phyloP scores from a whole-genome alignment of 1,140 invertebrate genomes.

The Drosophila saltans region DNA sequence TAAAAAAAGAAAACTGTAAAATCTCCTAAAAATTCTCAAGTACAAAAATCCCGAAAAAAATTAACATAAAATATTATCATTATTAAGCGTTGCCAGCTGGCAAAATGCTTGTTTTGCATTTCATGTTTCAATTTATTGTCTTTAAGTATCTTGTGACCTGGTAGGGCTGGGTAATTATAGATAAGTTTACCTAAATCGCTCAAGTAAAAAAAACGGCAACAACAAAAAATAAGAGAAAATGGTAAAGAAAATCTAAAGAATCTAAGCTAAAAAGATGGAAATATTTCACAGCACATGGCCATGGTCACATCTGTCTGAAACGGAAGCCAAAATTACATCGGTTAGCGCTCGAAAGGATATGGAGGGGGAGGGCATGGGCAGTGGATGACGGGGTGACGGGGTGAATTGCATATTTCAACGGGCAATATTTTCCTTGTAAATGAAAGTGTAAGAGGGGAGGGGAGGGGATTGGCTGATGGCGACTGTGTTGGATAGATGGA shows the following conservation, averaged over 20 bases:
- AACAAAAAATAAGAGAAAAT: conserved; percentile 28
- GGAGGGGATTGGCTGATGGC: conserved; percentile 13
- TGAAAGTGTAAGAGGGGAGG: neutral
- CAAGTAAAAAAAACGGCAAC: too few species aligned
- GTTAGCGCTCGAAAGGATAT: neutral
- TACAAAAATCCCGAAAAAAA: neutral
- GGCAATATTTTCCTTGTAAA: conserved; percentile 37
- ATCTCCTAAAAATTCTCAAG: too few species aligned
- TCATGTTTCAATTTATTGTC: conserved; percentile 1
- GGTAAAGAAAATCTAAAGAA: conserved; percentile 25
- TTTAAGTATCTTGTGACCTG: conserved; percentile 5
- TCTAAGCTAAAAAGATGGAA: conserved; percentile 29
- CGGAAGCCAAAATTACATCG: conserved; percentile 56
- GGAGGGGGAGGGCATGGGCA: neutral
- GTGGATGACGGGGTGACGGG: conserved; percentile 27
- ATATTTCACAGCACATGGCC: conserved; percentile 71
- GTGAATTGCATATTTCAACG: conserved; percentile 70
- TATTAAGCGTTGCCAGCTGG: neutral
- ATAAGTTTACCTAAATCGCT: neutral
- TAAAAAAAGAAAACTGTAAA: too few species aligned
- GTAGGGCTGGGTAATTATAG: neutral
- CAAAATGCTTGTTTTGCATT: neutral
- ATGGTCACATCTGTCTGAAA: conserved; percentile 70
- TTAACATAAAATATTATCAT: conserved; percentile 6
- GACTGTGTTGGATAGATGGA: conserved; percentile 8